A percentile compares a stretch with the other conserved stretches of the same genome.
Conservation (phyloP, 2,113 vertebrate species). For the Struthidea cinerea region DNA sequence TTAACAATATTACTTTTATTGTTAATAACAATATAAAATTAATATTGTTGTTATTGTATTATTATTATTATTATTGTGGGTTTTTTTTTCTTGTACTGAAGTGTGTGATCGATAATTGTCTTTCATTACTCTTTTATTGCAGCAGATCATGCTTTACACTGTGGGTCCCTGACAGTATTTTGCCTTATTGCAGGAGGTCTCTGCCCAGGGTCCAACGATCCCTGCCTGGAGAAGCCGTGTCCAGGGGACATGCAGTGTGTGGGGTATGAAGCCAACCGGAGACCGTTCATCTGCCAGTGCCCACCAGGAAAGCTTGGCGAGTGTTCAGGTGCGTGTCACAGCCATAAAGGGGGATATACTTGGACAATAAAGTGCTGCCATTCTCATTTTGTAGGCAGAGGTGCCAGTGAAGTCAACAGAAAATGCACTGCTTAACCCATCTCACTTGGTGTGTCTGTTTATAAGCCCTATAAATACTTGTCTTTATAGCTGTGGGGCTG, state of each 20-base stretch:
- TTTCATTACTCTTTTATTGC: background rate
- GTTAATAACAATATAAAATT: too few relatives aligned
- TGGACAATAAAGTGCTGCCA: background rate
- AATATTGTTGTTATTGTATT: too few relatives aligned
- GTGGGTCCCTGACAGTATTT: background rate
- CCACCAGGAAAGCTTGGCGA: slow-evolving; percentile 92
- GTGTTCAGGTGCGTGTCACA: slow-evolving; percentile 84
- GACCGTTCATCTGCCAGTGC: slow-evolving; percentile 90
- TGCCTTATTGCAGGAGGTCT: slow-evolving; percentile 77
- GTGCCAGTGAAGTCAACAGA: background rate
- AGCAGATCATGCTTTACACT: background rate
- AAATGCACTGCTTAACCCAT: background rate
- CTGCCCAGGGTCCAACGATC: slow-evolving; percentile 82
- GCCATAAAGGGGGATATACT: background rate
- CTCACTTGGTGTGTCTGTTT: background rate
- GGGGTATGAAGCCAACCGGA: slow-evolving; percentile 80
- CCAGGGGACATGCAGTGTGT: slow-evolving; percentile 96
- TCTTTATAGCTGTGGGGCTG: background rate
- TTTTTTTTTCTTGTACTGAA: background rate
- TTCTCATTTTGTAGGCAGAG: background rate
- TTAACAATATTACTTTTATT: too few relatives aligned
- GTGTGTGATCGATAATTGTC: background rate
- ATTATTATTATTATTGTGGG: too few relatives aligned
- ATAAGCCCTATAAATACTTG: background rate
- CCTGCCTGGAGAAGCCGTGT: slow-evolving; percentile 88